phyloP scores from a whole-genome alignment of 2,888 invertebrate species.

The Zonitis immaculata region DNA sequence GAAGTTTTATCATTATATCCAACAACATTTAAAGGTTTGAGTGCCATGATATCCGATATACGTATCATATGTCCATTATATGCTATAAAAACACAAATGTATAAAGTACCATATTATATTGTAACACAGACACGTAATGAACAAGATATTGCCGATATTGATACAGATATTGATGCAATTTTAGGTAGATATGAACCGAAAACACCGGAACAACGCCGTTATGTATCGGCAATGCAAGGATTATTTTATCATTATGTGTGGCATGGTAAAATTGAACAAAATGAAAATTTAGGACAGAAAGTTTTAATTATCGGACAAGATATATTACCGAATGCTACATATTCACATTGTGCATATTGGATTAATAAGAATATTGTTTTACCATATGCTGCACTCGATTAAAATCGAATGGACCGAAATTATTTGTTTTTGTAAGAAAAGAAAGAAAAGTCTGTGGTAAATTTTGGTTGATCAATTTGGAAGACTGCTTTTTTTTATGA shows the following conservation, averaged over 20 bases:
- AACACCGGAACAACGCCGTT: conserved; percentile 68
- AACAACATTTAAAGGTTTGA: conserved; percentile 61
- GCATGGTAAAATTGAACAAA: conserved; percentile 67
- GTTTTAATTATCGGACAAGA: conserved; percentile 70
- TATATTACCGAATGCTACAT: conserved; percentile 57
- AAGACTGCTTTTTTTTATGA: not conserved
- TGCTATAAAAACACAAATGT: conserved; percentile 60
- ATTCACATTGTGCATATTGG: conserved; percentile 75
- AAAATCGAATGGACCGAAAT: conserved; percentile 38
- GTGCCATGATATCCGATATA: conserved; percentile 71
- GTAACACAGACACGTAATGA: conserved; percentile 60
- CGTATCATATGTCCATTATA: conserved; percentile 75
- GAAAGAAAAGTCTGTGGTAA: not conserved
- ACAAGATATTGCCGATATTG: conserved; percentile 48
- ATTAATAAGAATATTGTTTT: conserved; percentile 70
- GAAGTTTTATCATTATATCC: conserved; percentile 64
- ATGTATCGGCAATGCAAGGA: conserved; percentile 73
- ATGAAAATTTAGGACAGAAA: conserved; percentile 47
- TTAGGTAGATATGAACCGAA: conserved; percentile 68
- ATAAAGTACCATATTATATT: conserved; percentile 67
- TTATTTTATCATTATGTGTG: conserved; percentile 78
- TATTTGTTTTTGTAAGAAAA: too few species aligned
- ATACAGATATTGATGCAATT: conserved; percentile 72
- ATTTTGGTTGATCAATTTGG: too few species aligned
- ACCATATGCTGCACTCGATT: conserved; percentile 70